Evolutionary conservation across 2,113 vertebrate genomes (phyloP), one percentile per base, ranked within the genome.

Genomic region (Nothocercus julius): DNA sequence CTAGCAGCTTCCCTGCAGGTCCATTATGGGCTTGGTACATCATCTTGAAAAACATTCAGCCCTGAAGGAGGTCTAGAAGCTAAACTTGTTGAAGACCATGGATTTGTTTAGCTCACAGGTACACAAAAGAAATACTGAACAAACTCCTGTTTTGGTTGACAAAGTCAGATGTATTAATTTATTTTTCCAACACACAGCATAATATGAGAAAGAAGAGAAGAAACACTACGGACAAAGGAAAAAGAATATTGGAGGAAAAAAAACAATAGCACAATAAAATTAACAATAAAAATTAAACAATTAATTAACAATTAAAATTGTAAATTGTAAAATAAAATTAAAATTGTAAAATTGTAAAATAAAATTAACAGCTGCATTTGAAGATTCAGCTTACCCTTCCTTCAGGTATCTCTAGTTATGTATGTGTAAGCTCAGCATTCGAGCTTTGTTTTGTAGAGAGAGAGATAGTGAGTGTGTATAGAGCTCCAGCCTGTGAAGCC

Each of bases 121-220:
- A 27, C 13, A 27, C 9, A 76, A 16, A 53, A 20, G 2, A 70
- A 62, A 18, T 38, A 16, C 9, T 73, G 22, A 10, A 81, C 76
- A 90, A 38, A n/a, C 30, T n/a, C 36, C 21, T 63, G 28, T 36
- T 38, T 45, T 83, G 8, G 5, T 59, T 77, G 44, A 6, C 36
- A 32, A 54, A 73, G 4, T 36, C 22, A 51, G 5, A 83, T 56
- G 12, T 67, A 11, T 4, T 44, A 59, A 67, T n/a, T 9, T 7
- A 21, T 59, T n/a, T 59, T 59, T n/a, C 9, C 18, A 70, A 36
- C 10, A 40, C 2, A 40, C 7, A 25, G 28, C 13, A 79, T 51
- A 45, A 44, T 21, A 2, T 19, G 15, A 69, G 11, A 86, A 59
- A 59, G 2, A 80, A 72, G 10, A 0, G 0, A 22, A 79, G 63